Base-by-base conservation (phyloP, 2,888 invertebrate genomes). In the Carabus problematicus region DNA sequence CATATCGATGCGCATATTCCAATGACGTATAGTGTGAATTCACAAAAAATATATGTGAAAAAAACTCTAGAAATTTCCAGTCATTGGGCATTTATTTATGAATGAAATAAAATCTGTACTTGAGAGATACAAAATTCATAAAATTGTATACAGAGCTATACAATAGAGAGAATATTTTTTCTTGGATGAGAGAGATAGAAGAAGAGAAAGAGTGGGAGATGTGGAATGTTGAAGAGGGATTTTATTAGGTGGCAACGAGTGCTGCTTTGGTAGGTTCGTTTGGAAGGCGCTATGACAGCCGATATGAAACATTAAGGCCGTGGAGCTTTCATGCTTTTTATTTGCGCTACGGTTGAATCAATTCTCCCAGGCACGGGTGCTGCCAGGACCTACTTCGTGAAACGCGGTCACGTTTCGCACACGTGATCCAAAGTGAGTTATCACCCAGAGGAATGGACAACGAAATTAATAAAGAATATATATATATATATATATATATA, bases 401-500 rank as follows among this genome's bases (percentile, higher is more conserved):
- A 63, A 49, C 19, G 29, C 60, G 54, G 60, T 67, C 67, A 67
- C 67, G 67, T 67, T 60, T 60, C 59, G 60, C 67, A 67, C 67
- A 67, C 67, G 60, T 67, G 67, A 3, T 55, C 16, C 19, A 3
- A 29, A 40, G 19, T 54, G 19, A 54, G 18, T 16, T 16, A 14
- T 54, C 56, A n/a, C 56, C 56, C 7, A 2, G 56, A 18, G 45
- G 3, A 14, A 42, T 39, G 42, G 43, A 56, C 64, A 56, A 45
- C 42, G 45, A 66, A 66, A 66, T 66, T 66, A 66, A 66, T 66
- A 66, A 66, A 59, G 58, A n/a, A 58, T 66, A 49, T n/a, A n/a
- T n/a, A n/a, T n/a, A n/a, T n/a, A n/a, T n/a, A n/a, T n/a, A n/a
- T n/a, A n/a, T n/a, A n/a, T n/a, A n/a, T n/a, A n/a, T n/a, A n/a